phyloP scores from a whole-genome alignment of 2,113 vertebrate genomes.

The Antechinus stuartii region DNA sequence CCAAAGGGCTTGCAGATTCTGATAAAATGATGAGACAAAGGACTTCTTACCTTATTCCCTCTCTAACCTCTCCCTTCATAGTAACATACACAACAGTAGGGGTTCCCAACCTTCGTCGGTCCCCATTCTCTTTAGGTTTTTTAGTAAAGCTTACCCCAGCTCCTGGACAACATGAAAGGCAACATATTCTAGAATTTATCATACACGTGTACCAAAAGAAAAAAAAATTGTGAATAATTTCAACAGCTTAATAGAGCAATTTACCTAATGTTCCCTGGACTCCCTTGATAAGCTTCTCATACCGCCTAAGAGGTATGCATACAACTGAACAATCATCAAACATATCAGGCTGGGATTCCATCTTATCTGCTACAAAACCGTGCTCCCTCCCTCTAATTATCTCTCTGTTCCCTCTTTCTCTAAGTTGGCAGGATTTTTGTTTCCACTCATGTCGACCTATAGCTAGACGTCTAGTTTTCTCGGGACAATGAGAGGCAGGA shows the following conservation, averaged over 20 bases:
- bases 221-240: background rate
- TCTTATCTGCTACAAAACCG: background rate
- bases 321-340: background rate
- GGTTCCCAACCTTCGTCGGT: background rate
- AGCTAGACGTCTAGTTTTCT: constrained; percentile 44
- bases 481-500: constrained; percentile 26
- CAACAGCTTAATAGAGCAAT: background rate
- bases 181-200: background rate
- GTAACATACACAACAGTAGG: background rate
- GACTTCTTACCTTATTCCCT: background rate
- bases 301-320: no score
- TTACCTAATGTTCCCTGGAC: no score
- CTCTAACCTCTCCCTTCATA: background rate
- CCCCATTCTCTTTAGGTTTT: background rate
- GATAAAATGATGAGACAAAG: background rate
- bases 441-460: background rate
- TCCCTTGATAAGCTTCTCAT: no score
- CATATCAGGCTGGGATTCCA: background rate
- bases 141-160: background rate
- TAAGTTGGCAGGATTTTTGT: background rate
- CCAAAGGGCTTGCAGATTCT: background rate
- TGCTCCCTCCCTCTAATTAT: constrained; percentile 26
- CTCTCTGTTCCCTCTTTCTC: background rate
- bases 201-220: background rate
- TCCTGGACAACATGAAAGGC: background rate